phyloP scores from a whole-genome alignment of 2,888 invertebrate species.

The Erebia ligea region DNA sequence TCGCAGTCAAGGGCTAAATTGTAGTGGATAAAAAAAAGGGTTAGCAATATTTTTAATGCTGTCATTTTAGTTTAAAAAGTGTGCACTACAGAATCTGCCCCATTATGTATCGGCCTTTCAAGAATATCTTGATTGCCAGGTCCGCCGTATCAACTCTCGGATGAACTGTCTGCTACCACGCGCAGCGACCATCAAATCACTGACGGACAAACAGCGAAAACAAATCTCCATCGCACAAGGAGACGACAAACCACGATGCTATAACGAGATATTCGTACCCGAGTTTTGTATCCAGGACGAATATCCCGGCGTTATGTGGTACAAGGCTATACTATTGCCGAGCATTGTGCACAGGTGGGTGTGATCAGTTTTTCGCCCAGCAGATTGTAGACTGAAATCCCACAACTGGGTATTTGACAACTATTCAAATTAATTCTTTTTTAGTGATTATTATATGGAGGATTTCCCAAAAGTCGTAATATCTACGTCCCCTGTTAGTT shows the following conservation, averaged over 20 bases:
- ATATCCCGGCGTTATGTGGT: constrained; percentile 91
- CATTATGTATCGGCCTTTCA: neutral
- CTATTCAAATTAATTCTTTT: too few relatives aligned
- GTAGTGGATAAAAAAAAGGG: too few relatives aligned
- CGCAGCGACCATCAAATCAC: constrained; percentile 61
- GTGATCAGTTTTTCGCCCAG: neutral
- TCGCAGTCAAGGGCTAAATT: too few relatives aligned
- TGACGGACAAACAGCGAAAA: constrained; percentile 67
- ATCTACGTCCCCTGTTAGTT: too few relatives aligned
- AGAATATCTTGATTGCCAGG: constrained; percentile 51
- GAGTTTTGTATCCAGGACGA: constrained; percentile 91
- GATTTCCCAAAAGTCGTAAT: too few relatives aligned
- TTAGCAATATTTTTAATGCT: too few relatives aligned
- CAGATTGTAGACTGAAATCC: too few relatives aligned
- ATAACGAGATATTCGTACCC: constrained; percentile 90
- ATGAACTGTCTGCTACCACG: constrained; percentile 77
- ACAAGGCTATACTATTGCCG: constrained; percentile 93
- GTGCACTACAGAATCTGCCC: too few relatives aligned
- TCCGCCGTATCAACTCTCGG: constrained; percentile 66
- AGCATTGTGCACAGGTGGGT: constrained; percentile 90
- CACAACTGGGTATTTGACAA: too few relatives aligned
- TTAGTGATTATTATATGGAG: too few relatives aligned
- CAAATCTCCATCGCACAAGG: constrained; percentile 60
- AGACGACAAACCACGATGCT: constrained; percentile 73
- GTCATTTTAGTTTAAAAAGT: too few relatives aligned